Conservation (phyloP, 35 echinoderm and acorn worm genomes). For the Heliocidaris erythrogramma region DNA sequence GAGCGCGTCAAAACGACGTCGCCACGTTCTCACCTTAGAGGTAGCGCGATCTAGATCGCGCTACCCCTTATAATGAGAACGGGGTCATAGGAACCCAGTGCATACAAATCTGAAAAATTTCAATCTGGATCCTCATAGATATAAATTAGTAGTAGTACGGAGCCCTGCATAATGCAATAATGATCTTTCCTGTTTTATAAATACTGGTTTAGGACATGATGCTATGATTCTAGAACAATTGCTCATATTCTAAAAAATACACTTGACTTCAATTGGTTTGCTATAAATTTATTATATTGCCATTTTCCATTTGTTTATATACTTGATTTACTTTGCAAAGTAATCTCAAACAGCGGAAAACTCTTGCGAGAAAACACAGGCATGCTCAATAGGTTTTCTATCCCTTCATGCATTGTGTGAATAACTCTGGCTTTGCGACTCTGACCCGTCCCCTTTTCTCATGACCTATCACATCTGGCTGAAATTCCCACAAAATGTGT, state of each 20-base stretch:
- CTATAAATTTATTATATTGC: too few relatives aligned
- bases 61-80: too few relatives aligned
- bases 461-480: conserved; percentile 35
- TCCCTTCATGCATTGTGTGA: background rate
- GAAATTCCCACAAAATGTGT: conserved; percentile 24
- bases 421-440: background rate
- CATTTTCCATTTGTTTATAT: too few relatives aligned
- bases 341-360: background rate
- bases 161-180: too few relatives aligned
- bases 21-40: too few relatives aligned
- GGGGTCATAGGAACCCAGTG: too few relatives aligned
- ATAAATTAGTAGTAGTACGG: too few relatives aligned
- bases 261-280: background rate
- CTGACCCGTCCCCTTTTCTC: conserved; percentile 4
- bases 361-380: background rate
- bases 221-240: background rate
- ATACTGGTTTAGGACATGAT: background rate
- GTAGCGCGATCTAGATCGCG: too few relatives aligned
- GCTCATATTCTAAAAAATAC: background rate
- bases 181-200: too few relatives aligned
- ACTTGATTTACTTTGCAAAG: background rate
- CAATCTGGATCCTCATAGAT: too few relatives aligned
- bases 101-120: too few relatives aligned
- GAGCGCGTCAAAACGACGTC: too few relatives aligned
- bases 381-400: background rate